phyloP scores from a whole-genome alignment of 2,113 vertebrate genomes.

The Colistium nudipinnis region DNA sequence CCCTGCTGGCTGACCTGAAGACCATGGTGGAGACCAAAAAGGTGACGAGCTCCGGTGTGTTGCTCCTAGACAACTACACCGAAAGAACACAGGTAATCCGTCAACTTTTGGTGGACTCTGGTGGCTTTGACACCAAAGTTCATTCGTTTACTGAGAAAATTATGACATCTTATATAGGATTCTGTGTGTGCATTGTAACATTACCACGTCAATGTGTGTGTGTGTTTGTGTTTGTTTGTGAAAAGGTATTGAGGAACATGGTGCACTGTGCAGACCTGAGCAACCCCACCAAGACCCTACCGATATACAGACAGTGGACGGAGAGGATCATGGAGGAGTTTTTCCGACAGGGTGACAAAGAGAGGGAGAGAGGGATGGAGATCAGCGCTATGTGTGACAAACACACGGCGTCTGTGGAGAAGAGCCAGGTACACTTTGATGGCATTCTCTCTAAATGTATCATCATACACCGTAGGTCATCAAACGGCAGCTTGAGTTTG shows the following conservation, averaged over 20 bases:
- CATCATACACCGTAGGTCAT: neutral
- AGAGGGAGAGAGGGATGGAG: conserved; percentile 89
- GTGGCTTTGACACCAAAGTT: too few relatives aligned
- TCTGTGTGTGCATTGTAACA: neutral
- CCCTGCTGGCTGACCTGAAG: conserved; percentile 89
- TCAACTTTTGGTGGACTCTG: too few relatives aligned
- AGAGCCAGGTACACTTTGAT: conserved; percentile 83
- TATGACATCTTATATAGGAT: too few relatives aligned
- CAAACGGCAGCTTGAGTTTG: neutral
- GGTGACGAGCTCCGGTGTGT: conserved; percentile 90
- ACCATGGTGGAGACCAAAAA: conserved; percentile 97
- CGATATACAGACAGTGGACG: conserved; percentile 88
- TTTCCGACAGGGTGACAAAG: conserved; percentile 88
- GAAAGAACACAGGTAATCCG: conserved; percentile 88
- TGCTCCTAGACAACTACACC: conserved; percentile 90
- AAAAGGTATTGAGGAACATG: conserved; percentile 90
- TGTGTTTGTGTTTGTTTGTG: neutral
- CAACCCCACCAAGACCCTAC: conserved; percentile 89
- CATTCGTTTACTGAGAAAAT: too few relatives aligned
- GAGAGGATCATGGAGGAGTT: conserved; percentile 92
- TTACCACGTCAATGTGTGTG: neutral
- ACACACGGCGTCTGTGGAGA: conserved; percentile 89
- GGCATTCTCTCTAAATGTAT: neutral
- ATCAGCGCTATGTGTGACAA: conserved; percentile 95
- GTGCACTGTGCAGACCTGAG: conserved; percentile 93